Percentiles rank a stretch among this genome's conserved stretches.
These are phyloP conservation scores for Caenorhabditis angaria DNA, from an alignment of 2,888 invertebrate genomes.

Conservation along the genomic window DNA sequence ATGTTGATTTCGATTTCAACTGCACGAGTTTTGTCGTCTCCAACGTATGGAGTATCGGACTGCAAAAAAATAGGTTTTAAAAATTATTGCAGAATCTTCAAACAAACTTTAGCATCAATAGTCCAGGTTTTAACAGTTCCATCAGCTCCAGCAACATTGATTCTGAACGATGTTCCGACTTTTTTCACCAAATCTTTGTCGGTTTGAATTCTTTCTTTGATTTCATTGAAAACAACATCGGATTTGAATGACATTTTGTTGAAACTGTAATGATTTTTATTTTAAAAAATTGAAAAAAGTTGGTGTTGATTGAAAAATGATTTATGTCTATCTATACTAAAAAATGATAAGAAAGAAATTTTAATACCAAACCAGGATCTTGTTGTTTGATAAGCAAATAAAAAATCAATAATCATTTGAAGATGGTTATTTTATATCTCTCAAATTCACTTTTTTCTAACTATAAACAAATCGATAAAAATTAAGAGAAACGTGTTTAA, in stretches of 20 bases:
- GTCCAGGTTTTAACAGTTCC: constrained; percentile 82
- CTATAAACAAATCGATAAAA: neutral
- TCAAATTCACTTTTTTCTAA: neutral
- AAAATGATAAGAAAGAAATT: neutral
- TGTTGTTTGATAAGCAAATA: constrained; percentile 5
- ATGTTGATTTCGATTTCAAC: constrained; percentile 79
- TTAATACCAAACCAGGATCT: neutral
- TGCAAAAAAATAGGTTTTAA: constrained; percentile 1
- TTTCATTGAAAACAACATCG: constrained; percentile 82
- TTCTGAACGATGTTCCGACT: constrained; percentile 85
- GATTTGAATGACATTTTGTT: constrained; percentile 79
- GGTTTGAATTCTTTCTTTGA: constrained; percentile 76
- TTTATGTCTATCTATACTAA: neutral
- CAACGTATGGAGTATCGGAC: constrained; percentile 49
- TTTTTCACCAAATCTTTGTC: constrained; percentile 81
- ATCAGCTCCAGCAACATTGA: constrained; percentile 81
- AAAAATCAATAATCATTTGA: neutral
- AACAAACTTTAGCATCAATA: constrained; percentile 81
- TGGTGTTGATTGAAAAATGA: neutral
- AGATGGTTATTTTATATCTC: neutral
- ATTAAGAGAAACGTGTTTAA: neutral
- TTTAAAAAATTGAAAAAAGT: too few relatives aligned
- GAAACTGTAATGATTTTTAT: neutral
- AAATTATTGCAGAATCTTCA: neutral
- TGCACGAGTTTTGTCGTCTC: constrained; percentile 44